These are phyloP conservation scores for Salpingus planirostris DNA, from an alignment of 2,888 invertebrate species.

Conservation along the genomic window DNA sequence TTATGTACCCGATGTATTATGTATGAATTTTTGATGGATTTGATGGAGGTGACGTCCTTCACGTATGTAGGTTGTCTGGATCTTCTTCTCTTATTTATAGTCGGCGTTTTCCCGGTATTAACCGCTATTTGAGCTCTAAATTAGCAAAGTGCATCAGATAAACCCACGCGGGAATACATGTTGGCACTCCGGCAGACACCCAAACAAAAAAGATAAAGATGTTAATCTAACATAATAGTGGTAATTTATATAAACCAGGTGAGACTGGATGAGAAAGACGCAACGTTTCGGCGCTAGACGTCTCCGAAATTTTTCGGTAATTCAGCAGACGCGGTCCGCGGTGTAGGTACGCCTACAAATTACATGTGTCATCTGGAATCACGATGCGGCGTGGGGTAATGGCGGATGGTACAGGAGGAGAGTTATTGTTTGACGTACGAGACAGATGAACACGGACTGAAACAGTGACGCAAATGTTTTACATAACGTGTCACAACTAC, in stretches of 20 bases:
- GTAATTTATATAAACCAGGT: conserved; percentile 25
- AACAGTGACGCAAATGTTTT: conserved; percentile 31
- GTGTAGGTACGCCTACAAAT: conserved; percentile 16
- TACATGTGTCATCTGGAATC: conserved; percentile 17
- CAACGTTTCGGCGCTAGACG: too few relatives aligned
- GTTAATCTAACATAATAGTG: conserved; percentile 24
- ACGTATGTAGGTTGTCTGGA: too few relatives aligned
- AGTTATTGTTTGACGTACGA: conserved; percentile 27
- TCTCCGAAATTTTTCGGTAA: too few relatives aligned
- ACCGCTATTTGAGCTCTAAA: too few relatives aligned
- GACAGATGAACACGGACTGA: conserved; percentile 18
- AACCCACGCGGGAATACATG: too few relatives aligned
- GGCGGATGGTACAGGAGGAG: conserved; percentile 6
- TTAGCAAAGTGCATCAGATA: too few relatives aligned
- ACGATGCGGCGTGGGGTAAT: conserved; percentile 8
- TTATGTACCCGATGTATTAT: too few relatives aligned
- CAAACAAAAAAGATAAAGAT: conserved; percentile 20
- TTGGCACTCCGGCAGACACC: too few relatives aligned
- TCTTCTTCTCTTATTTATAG: too few relatives aligned
- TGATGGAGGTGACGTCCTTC: too few relatives aligned
- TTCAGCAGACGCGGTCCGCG: conserved; percentile 3
- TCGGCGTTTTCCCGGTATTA: too few relatives aligned
- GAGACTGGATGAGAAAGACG: conserved; percentile 23
- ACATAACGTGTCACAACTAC: conserved; percentile 30
- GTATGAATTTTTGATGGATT: too few relatives aligned